Conservation (phyloP, 1,140 invertebrate genomes). For the Drosophila setifemur region DNA sequence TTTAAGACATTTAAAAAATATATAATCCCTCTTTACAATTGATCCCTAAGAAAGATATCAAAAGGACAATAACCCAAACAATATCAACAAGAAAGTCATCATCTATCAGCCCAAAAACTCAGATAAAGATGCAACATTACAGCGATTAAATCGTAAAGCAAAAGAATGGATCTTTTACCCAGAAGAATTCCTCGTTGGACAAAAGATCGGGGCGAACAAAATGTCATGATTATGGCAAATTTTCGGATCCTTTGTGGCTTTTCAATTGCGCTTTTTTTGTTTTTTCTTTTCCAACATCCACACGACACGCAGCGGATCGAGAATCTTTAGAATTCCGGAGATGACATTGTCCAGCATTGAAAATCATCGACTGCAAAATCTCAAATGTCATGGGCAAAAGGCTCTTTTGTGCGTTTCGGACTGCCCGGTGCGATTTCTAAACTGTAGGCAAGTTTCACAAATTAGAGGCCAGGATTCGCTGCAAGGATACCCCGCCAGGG, state of each 20-base stretch:
- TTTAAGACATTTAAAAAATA: background rate
- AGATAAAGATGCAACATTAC: constrained; percentile 69
- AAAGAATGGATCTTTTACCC: constrained; percentile 11
- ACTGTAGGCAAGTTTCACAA: constrained; percentile 78
- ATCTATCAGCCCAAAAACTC: constrained; percentile 22
- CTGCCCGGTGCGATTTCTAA: constrained; percentile 48
- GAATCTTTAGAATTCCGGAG: constrained; percentile 19
- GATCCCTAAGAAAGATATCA: constrained; percentile 19
- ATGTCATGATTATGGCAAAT: constrained; percentile 76
- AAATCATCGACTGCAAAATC: constrained; percentile 79
- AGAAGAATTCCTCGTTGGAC: constrained; percentile 5
- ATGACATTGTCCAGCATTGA: constrained; percentile 58
- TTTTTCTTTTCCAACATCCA: too few relatives aligned
- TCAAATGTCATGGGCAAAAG: constrained; percentile 63
- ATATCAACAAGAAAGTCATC: constrained; percentile 51
- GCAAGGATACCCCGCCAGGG: constrained; percentile 44
- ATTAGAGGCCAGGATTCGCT: constrained; percentile 55
- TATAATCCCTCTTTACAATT: background rate
- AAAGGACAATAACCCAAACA: constrained; percentile 10
- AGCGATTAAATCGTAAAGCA: constrained; percentile 51
- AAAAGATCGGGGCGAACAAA: constrained; percentile 36
- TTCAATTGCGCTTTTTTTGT: constrained; percentile 72
- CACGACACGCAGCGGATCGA: constrained; percentile 28
- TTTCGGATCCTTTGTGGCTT: constrained; percentile 68
- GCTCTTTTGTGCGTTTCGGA: constrained; percentile 44